Evolutionary conservation across 2,888 invertebrate genomes (phyloP).

Genomic region (Xanthia icteritia): DNA sequence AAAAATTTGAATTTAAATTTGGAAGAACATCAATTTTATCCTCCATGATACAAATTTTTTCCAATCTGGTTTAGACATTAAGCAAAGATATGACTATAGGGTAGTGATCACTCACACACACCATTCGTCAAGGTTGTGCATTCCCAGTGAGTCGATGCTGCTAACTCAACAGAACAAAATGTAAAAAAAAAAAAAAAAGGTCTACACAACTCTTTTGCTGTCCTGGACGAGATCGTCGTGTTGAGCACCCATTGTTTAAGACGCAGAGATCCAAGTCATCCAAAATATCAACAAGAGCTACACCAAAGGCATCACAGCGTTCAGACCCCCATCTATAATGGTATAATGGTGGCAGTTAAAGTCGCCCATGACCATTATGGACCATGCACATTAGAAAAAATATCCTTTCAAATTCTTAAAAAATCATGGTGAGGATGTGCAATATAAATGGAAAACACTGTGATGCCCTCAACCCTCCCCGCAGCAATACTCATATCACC

Average conservation of each 20-base stretch:
- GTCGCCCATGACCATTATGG: no score
- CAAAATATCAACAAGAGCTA: not conserved
- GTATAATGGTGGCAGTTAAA: not conserved
- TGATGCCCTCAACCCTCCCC: no score
- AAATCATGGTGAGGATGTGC: no score
- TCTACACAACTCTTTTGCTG: slow-evolving; percentile 3
- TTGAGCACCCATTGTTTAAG: not conserved
- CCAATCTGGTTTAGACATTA: slow-evolving; percentile 4
- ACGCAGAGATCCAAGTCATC: not conserved
- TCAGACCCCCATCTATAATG: not conserved
- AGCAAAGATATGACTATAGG: not conserved
- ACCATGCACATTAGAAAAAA: no score
- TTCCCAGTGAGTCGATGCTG: not conserved
- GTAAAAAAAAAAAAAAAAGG: no score
- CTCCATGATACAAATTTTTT: not conserved
- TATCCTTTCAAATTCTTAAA: no score
- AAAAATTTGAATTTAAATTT: not conserved
- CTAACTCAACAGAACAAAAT: not conserved
- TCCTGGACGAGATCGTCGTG: not conserved
- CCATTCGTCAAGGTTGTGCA: slow-evolving; percentile 1
- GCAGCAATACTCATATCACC: no score
- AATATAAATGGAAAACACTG: no score
- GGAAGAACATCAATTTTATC: not conserved
- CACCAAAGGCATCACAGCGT: not conserved
- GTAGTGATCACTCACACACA: slow-evolving; percentile 3